These are phyloP conservation scores for Luehdorfia chinensis DNA, from an alignment of 1,140 invertebrate species.

Conservation along the genomic window DNA sequence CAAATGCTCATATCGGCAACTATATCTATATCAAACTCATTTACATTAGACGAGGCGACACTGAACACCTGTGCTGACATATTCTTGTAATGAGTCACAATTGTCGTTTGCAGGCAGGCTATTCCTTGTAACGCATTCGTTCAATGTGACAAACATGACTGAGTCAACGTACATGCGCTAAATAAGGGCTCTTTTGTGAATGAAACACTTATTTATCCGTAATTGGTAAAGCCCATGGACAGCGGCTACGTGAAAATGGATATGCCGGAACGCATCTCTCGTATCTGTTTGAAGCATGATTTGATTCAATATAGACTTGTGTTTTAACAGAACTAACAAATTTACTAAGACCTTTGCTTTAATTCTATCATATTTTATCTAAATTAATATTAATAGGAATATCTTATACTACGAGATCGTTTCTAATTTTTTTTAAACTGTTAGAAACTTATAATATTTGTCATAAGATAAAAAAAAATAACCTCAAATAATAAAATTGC, in stretches of 20 bases:
- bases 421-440: too few relatives aligned
- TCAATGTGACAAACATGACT: slow-evolving; percentile 43
- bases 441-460: too few relatives aligned
- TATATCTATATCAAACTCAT: slow-evolving; percentile 46
- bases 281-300: too few relatives aligned
- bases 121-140: slow-evolving; percentile 43
- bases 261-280: slow-evolving; percentile 52
- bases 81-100: slow-evolving; percentile 51
- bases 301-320: too few relatives aligned
- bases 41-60: slow-evolving; percentile 43
- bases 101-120: slow-evolving; percentile 28
- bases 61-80: slow-evolving; percentile 52
- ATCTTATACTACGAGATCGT: too few relatives aligned
- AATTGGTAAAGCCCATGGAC: slow-evolving; percentile 51
- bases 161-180: slow-evolving; percentile 51
- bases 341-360: too few relatives aligned
- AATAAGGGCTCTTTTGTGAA: slow-evolving; percentile 65
- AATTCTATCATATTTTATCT: too few relatives aligned
- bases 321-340: too few relatives aligned
- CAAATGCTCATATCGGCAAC: slow-evolving; percentile 18
- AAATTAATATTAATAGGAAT: too few relatives aligned
- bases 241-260: slow-evolving; percentile 45
- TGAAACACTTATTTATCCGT: slow-evolving; percentile 59
- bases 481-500: too few relatives aligned
- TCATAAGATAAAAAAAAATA: too few relatives aligned